Conservation (phyloP, 1,140 invertebrate genomes). For the Leptinotarsa defecta region DNA sequence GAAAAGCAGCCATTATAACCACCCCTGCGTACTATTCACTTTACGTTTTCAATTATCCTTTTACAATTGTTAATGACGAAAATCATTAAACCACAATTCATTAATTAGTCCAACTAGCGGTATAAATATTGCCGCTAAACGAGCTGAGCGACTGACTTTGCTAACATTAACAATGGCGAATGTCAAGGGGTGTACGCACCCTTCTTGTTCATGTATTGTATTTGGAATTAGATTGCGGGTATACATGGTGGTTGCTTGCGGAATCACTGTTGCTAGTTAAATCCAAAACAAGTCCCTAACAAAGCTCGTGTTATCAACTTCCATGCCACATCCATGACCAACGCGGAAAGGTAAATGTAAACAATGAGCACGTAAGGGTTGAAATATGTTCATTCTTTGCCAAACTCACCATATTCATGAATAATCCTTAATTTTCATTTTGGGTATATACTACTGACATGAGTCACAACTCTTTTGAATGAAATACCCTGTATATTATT, state of each 20-base stretch:
- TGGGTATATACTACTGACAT: too few relatives aligned
- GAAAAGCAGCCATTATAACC: not conserved
- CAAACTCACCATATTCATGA: too few relatives aligned
- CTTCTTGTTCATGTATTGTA: not conserved
- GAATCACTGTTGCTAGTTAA: not conserved
- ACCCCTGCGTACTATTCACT: not conserved
- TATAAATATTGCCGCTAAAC: constrained; percentile 5
- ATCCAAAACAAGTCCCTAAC: not conserved
- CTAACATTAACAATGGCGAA: not conserved
- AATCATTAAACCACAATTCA: constrained; percentile 1
- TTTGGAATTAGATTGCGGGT: not conserved
- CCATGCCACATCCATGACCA: not conserved
- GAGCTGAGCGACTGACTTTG: not conserved
- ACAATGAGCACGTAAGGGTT: too few relatives aligned
- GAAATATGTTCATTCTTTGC: too few relatives aligned
- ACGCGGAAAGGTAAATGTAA: too few relatives aligned
- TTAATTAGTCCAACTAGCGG: constrained; percentile 3
- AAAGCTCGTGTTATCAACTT: not conserved
- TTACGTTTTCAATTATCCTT: not conserved
- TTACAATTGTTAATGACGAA: not conserved
- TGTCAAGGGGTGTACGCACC: constrained; percentile 2
- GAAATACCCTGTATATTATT: too few relatives aligned
- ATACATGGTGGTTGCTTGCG: not conserved
- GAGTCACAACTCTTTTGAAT: too few relatives aligned
- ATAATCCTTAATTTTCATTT: too few relatives aligned